Percentiles rank a stretch among this genome's conserved stretches.
phyloP scores from a whole-genome alignment of 2,797 vertebrate genomes.

The Lemur catta region DNA sequence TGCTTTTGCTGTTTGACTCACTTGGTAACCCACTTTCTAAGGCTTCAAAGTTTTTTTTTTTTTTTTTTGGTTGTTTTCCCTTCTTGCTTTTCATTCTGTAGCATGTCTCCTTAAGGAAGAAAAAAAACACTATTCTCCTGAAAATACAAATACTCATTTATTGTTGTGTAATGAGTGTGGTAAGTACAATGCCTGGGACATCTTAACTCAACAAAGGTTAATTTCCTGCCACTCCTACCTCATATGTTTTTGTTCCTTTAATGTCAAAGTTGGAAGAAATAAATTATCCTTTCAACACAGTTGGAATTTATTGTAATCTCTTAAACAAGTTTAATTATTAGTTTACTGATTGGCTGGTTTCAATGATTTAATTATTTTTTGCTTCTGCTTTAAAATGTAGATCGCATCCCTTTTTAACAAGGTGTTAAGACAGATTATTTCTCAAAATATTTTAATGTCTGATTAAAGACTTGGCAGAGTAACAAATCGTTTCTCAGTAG shows the following conservation, averaged over 20 bases:
- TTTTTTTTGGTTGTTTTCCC: neutral
- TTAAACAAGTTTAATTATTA: conserved; percentile 39
- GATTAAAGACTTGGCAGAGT: conserved; percentile 16
- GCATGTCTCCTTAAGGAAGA: neutral
- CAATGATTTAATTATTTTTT: neutral
- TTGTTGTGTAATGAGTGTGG: neutral
- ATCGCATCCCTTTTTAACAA: conserved; percentile 13
- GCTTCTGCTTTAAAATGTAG: conserved; percentile 16
- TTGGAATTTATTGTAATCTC: neutral
- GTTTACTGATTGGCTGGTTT: conserved; percentile 17
- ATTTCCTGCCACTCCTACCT: neutral
- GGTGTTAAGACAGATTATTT: neutral
- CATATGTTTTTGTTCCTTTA: neutral
- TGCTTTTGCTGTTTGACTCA: neutral
- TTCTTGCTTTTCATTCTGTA: neutral
- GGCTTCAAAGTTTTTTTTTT: neutral
- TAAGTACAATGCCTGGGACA: neutral
- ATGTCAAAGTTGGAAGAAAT: neutral
- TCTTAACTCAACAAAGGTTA: neutral
- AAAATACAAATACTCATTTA: neutral
- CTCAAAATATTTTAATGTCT: neutral
- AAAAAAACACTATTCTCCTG: neutral
- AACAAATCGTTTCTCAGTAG: neutral
- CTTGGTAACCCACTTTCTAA: neutral
- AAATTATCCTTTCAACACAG: conserved; percentile 16